Base-by-base conservation (phyloP, 1,140 invertebrate species). In the Diabrotica virgifera region DNA sequence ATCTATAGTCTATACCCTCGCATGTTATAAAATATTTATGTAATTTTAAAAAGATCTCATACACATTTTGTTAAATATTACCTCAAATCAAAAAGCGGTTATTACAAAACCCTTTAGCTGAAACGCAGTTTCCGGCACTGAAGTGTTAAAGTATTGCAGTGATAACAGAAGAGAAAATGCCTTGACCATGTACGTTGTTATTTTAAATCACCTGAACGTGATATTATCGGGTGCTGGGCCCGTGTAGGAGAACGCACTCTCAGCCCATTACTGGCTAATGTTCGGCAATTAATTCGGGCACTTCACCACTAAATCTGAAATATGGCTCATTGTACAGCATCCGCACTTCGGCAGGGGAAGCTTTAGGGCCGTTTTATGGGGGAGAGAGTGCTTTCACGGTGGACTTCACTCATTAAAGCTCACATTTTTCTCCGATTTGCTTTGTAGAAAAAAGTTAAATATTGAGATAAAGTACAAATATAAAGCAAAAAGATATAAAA, bases 141-240 rank as follows among this genome's bases (percentile, higher is more conserved):
- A 46, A 10, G 40, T n/a, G 58, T 61, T 65, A 50, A 61, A 65
- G 60, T 61, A 65, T 61, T 65, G 52, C 55, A 62, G 59, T 66
- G 65, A 66, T 66, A 66, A 66, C 65, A 62, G 35, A 10, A 36
- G 56, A 37, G 54, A 64, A 60, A 68, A 68, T 68, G 50, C 63
- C 66, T 59, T 68, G 66, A 64, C 66, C 62, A 62, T 68, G 66
- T 68, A 68, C 66, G 59, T 64, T 55, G 66, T 64, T 68, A 61
- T 64, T 68, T 68, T 68, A 68, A 68, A 68, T 68, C 66, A 68
- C 62, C 62, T 59, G 52, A 51, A 14, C 36, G 62, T 55, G 63
- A 64, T 60, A 54, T 64, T 64, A 59, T 58, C 46, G 62, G 56
- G 52, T 63, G 46, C 51, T 50, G 59, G 50, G 55, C 58, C 52